Evolutionary conservation across 2,797 vertebrate genomes (phyloP), one percentile per base, ranked within the genome.

Genomic region (Cynopterus sphinx): DNA sequence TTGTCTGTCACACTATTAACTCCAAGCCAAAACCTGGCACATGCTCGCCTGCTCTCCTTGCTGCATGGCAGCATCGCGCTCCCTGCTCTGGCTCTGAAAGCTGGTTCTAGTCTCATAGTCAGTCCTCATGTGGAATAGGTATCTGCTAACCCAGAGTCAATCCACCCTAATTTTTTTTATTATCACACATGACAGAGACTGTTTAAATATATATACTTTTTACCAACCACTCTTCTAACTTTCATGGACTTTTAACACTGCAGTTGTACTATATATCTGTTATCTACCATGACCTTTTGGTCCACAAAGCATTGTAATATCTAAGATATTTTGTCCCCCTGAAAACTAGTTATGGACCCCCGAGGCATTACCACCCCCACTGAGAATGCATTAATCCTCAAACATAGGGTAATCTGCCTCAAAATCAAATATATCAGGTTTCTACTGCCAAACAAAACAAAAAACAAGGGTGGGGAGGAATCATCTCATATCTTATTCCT

Each of bases 341-440:
- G 9, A 5, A 63, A 78, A 43, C 9, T 12, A 74, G 10, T n/a
- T 21, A 19, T 33, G 28, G 4, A 0, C 11, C 8, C 7, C 19
- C 11, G 2, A 6, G 24, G 9, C 6, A 74, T 16, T 59, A 15
- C 3, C 90, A 55, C 33, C 7, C 19, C 15, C 31, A 67, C 15
- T 41, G 31, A 41, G n/a, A 91, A 39, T 19, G 21, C 4, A 21
- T 65, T 81, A 63, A n/a, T 39, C 3, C 4, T 15, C 57, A 65
- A 41, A 67, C 24, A 73, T 9, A 77, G 0, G 1, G 26, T 41
- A 13, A 13, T 67, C 22, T 83, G 5, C 0, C 8, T 91, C 39
- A 46, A 36, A 8, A 87, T 12, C 33, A 93, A 90, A 65, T 73
- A 90, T 28, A 57, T 84, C 26, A 74, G 6, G 67, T 78, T 84